phyloP scores from a whole-genome alignment of 2,113 vertebrate genomes.

The Pollachius pollachius region DNA sequence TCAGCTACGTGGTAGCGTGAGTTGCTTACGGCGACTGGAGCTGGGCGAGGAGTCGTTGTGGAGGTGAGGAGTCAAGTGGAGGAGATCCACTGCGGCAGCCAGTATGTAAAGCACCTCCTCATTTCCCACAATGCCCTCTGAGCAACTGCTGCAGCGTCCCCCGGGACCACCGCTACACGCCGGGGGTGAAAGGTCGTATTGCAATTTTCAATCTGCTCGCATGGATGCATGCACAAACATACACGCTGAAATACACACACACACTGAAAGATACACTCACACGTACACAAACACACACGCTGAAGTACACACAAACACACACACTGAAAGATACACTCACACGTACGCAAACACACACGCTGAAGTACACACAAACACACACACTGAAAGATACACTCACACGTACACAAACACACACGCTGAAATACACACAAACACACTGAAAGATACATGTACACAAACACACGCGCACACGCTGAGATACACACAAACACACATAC shows the following conservation, averaged over 20 bases:
- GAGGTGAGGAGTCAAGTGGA: slow-evolving; percentile 39
- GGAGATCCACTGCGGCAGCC: slow-evolving; percentile 22
- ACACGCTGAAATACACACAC: background rate
- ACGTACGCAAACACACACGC: no score
- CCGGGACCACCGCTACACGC: slow-evolving; percentile 26
- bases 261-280: background rate
- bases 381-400: no score
- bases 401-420: no score
- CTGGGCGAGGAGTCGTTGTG: slow-evolving; percentile 14
- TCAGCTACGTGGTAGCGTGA: no score
- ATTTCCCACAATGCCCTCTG: slow-evolving; percentile 26
- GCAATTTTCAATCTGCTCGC: slow-evolving; percentile 21
- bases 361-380: no score
- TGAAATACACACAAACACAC: no score
- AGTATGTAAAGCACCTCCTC: slow-evolving; percentile 29
- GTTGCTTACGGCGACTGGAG: slow-evolving; percentile 8
- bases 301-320: no score
- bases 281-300: no score
- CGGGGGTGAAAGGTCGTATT: slow-evolving; percentile 32
- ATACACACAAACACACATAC: no score
- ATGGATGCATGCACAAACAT: slow-evolving; percentile 28
- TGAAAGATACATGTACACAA: no score
- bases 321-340: no score
- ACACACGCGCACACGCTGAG: no score
- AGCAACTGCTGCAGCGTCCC: slow-evolving; percentile 18